Evolutionary conservation across 2,797 vertebrate species (phyloP).

Genomic region (Loris lydekkerianus): DNA sequence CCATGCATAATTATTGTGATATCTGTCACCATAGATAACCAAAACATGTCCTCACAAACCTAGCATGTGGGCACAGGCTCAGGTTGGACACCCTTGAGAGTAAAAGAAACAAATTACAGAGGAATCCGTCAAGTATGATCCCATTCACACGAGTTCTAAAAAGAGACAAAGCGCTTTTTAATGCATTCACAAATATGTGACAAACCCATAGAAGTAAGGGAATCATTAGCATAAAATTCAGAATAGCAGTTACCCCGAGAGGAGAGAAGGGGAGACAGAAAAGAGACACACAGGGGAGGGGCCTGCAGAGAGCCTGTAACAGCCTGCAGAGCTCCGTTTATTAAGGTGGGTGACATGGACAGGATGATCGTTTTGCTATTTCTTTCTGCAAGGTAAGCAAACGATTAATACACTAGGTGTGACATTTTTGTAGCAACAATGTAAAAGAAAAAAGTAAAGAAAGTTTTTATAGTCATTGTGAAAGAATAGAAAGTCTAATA

Average conservation of each 20-base stretch:
- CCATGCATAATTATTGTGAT: too few relatives aligned
- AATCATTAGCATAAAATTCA: neutral
- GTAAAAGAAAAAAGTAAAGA: neutral
- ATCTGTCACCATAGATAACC: too few relatives aligned
- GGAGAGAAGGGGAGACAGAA: neutral
- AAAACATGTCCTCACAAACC: too few relatives aligned
- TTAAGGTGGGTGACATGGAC: neutral
- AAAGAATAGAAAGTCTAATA: neutral
- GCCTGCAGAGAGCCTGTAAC: neutral
- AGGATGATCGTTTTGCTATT: neutral
- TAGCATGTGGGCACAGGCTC: too few relatives aligned
- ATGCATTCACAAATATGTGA: neutral
- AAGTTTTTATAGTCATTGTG: neutral
- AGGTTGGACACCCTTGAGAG: neutral
- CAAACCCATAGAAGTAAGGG: neutral
- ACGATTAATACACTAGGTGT: neutral
- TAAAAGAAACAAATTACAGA: neutral
- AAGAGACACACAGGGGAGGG: neutral
- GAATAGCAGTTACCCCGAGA: neutral
- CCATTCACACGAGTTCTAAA: neutral
- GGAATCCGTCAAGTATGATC: neutral
- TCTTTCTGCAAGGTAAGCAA: neutral
- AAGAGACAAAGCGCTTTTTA: neutral
- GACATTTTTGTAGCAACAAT: slow-evolving; percentile 28
- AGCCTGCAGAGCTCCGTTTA: neutral